phyloP scores from a whole-genome alignment of 1,140 invertebrate genomes.

The Plectrocnemia conspersa region DNA sequence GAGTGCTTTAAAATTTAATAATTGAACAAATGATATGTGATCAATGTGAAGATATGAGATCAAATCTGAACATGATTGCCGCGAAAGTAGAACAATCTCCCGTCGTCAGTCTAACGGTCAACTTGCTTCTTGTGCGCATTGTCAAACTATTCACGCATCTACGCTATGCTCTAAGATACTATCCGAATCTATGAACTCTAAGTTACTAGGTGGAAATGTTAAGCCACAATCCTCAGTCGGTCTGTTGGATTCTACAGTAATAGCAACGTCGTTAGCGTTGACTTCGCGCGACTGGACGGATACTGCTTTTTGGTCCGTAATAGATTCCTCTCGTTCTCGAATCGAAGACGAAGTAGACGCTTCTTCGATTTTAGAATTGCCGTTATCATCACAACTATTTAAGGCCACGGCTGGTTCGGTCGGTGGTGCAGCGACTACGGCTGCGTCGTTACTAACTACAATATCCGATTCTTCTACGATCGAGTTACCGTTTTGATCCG shows the following conservation, averaged over 20 bases:
- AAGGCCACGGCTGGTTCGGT: slow-evolving; percentile 2
- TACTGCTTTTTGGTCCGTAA: slow-evolving; percentile 3
- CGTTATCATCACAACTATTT: slow-evolving; percentile 16
- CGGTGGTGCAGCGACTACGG: not conserved
- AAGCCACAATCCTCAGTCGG: slow-evolving; percentile 20
- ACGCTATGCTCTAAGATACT: slow-evolving; percentile 28
- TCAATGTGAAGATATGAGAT: no score
- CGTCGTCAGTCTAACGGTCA: no score
- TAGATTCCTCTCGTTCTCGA: slow-evolving; percentile 1
- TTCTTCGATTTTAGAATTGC: not conserved
- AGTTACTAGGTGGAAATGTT: slow-evolving; percentile 30
- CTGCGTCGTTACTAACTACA: not conserved
- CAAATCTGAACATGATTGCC: no score
- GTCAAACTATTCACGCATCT: no score
- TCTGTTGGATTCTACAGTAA: not conserved
- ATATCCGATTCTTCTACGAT: not conserved
- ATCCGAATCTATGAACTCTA: slow-evolving; percentile 35
- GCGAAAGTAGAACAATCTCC: no score
- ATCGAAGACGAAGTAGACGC: not conserved
- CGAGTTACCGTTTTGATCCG: not conserved
- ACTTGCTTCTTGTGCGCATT: no score
- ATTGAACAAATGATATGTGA: no score
- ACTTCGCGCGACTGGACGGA: slow-evolving; percentile 15
- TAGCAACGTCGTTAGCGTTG: not conserved
- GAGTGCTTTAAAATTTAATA: no score